These are phyloP conservation scores for Apocheima hispidaria DNA, from an alignment of 2,888 invertebrate species.

Conservation along the genomic window DNA sequence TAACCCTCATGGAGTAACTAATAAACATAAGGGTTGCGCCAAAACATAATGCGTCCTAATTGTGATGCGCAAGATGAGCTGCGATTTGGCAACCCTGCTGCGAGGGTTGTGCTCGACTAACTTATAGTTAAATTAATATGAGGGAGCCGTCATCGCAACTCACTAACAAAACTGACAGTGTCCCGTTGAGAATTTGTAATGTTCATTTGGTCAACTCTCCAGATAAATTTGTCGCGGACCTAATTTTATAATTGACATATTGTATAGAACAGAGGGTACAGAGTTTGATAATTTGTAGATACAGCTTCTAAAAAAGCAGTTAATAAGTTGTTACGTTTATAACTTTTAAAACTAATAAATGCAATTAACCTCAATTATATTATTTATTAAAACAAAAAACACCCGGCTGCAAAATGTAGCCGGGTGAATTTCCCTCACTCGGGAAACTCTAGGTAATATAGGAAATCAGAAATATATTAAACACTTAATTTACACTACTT, in stretches of 20 bases:
- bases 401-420: too few relatives aligned
- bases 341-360: too few relatives aligned
- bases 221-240: not conserved
- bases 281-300: constrained; percentile 11
- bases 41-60: constrained; percentile 61
- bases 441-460: too few relatives aligned
- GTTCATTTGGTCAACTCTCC: not conserved
- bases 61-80: constrained; percentile 60
- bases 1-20: constrained; percentile 40
- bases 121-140: not conserved
- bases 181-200: not conserved
- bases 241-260: constrained; percentile 39
- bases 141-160: constrained; percentile 2
- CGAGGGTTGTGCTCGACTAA: constrained; percentile 39
- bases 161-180: not conserved
- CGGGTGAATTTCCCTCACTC: too few relatives aligned
- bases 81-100: constrained; percentile 55
- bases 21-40: constrained; percentile 50
- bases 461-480: too few relatives aligned
- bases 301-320: not conserved
- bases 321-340: not conserved
- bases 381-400: too few relatives aligned
- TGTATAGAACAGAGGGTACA: constrained; percentile 23
- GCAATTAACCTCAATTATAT: too few relatives aligned
- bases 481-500: too few relatives aligned